phyloP scores from a whole-genome alignment of 2,113 vertebrate genomes.

The Propithecus coquereli region DNA sequence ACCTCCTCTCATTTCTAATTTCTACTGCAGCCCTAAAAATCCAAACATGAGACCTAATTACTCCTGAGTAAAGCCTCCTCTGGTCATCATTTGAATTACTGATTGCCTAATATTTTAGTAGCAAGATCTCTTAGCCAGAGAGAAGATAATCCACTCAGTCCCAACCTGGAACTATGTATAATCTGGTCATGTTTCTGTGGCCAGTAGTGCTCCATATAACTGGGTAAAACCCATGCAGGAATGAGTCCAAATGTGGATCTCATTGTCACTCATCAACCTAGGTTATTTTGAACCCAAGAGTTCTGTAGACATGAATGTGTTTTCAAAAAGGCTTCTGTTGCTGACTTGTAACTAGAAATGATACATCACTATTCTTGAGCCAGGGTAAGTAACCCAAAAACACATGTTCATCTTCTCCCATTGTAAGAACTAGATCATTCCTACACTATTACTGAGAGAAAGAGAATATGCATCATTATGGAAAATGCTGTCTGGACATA shows the following conservation, averaged over 20 bases:
- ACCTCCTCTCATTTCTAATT: neutral
- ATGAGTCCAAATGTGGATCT: neutral
- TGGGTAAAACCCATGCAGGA: neutral
- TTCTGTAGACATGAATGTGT: neutral
- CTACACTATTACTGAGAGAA: neutral
- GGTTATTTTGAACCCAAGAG: neutral
- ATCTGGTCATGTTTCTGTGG: neutral
- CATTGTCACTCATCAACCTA: neutral
- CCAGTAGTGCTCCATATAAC: rapidly evolving
- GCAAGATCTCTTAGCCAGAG: neutral
- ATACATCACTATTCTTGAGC: neutral
- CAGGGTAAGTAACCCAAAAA: neutral
- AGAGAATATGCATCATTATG: neutral
- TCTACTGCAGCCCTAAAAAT: neutral
- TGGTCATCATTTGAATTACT: neutral
- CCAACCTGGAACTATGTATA: neutral
- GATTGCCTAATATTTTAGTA: neutral
- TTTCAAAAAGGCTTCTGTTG: neutral
- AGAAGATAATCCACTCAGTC: neutral
- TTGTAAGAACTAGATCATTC: neutral
- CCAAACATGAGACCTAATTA: neutral
- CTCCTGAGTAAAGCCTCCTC: neutral
- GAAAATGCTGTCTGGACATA: neutral
- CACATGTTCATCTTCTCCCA: neutral
- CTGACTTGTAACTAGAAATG: neutral